A percentile compares a stretch with the other conserved stretches of the same genome.
Conservation (phyloP, 2,888 invertebrate species). For the Zootermopsis nevadensis region DNA sequence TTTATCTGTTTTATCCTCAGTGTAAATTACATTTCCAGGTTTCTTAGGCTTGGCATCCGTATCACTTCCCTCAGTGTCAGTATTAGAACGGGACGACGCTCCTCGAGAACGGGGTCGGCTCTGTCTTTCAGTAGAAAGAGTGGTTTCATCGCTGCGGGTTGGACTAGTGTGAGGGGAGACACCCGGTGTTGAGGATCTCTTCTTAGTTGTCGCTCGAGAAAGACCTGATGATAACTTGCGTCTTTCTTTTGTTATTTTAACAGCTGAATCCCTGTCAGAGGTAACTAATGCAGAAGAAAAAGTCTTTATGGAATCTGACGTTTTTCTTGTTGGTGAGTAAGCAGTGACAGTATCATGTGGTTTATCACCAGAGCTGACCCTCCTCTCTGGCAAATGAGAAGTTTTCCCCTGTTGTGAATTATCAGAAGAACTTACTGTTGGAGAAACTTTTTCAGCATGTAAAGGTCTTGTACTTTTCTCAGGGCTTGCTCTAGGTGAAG, state of each 20-base stretch:
- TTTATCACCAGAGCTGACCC: constrained; percentile 49
- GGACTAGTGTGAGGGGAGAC: constrained; percentile 68
- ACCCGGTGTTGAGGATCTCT: constrained; percentile 59
- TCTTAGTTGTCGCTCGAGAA: constrained; percentile 54
- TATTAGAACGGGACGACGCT: constrained; percentile 47
- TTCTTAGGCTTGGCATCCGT: constrained; percentile 29
- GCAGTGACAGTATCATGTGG: constrained; percentile 32
- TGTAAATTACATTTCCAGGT: not conserved
- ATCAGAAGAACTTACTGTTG: constrained; percentile 13
- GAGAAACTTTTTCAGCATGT: not conserved
- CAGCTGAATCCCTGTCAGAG: constrained; percentile 32
- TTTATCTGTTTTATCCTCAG: not conserved
- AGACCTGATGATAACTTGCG: constrained; percentile 53
- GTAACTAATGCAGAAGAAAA: not conserved
- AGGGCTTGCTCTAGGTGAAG: constrained; percentile 18
- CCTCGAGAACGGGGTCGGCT: constrained; percentile 53
- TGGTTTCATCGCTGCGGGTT: constrained; percentile 59
- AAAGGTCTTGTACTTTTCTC: constrained; percentile 1
- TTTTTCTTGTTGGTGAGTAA: constrained; percentile 45
- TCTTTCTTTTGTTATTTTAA: constrained; percentile 51
- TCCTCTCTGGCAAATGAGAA: constrained; percentile 31
- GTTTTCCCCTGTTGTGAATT: not conserved
- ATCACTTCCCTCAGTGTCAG: constrained; percentile 47
- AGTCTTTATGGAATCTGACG: constrained; percentile 44
- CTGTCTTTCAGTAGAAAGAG: constrained; percentile 46